Percentiles rank a stretch among this genome's conserved stretches.
These are phyloP conservation scores for Zeuzera pyrina DNA, from an alignment of 2,888 invertebrate species.

Conservation along the genomic window DNA sequence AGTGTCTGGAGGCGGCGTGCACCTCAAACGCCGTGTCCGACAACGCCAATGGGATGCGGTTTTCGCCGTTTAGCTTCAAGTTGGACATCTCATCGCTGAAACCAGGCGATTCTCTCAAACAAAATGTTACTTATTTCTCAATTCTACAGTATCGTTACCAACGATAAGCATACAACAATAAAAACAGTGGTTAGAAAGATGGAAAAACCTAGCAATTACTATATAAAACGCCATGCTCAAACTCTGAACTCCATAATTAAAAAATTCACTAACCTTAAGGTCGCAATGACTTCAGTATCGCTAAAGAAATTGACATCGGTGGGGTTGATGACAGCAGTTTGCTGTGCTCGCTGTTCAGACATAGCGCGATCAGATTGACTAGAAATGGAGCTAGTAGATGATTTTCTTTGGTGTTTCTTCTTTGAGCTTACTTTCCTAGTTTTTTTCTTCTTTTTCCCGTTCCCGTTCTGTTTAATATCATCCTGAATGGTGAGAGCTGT, in stretches of 20 bases:
- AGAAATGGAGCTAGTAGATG: constrained; percentile 70
- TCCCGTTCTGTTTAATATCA: constrained; percentile 69
- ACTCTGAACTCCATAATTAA: background rate
- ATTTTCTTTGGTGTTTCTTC: constrained; percentile 85
- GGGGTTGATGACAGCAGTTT: constrained; percentile 43
- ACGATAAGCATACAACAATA: too few species aligned
- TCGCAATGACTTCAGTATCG: constrained; percentile 89
- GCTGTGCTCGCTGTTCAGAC: constrained; percentile 51
- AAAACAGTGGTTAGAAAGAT: too few species aligned
- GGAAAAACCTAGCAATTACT: too few species aligned
- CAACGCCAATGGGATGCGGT: constrained; percentile 66
- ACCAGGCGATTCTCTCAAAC: constrained; percentile 33
- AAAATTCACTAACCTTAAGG: constrained; percentile 63
- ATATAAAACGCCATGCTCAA: too few species aligned
- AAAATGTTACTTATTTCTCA: constrained; percentile 1
- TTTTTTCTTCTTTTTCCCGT: constrained; percentile 81
- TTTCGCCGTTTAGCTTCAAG: constrained; percentile 63
- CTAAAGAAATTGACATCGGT: constrained; percentile 85
- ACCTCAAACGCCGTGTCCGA: constrained; percentile 70
- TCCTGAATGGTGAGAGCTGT: constrained; percentile 48
- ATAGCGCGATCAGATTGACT: constrained; percentile 68
- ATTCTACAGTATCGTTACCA: background rate
- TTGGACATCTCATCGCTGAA: constrained; percentile 71
- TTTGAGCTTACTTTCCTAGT: constrained; percentile 85
- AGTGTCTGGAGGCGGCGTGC: constrained; percentile 66